Evolutionary conservation across 2,113 vertebrate species (phyloP).

Genomic region (Grus americana): DNA sequence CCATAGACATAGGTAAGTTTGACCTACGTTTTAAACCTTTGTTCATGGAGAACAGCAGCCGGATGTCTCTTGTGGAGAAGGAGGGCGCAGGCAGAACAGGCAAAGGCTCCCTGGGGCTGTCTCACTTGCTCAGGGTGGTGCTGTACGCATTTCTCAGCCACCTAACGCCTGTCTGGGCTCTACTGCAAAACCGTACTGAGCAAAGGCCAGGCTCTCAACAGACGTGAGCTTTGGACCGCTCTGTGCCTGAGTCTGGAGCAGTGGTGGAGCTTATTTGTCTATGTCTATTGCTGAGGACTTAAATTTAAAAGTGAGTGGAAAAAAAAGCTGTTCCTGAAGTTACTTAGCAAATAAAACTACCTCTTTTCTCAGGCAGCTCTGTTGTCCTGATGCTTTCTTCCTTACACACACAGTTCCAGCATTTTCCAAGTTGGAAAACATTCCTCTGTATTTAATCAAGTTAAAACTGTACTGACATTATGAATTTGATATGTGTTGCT

Average conservation of each 20-base stretch:
- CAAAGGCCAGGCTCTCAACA: neutral
- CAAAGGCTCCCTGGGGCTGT: neutral
- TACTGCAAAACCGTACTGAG: neutral
- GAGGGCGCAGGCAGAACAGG: neutral
- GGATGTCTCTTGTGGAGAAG: neutral
- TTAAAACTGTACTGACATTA: neutral
- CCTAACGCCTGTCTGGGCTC: neutral
- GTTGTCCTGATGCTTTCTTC: neutral
- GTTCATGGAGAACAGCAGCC: neutral
- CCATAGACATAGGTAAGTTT: conserved; percentile 71
- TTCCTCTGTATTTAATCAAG: neutral
- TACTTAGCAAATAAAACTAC: neutral
- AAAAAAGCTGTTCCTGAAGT: neutral
- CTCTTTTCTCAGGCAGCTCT: neutral
- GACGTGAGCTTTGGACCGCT: neutral
- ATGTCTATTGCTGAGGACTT: neutral
- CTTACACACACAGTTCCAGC: neutral
- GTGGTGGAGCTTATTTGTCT: neutral
- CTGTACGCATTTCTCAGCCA: neutral
- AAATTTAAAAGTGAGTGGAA: neutral
- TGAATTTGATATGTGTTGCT: neutral
- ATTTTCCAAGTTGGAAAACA: neutral
- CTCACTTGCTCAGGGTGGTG: neutral
- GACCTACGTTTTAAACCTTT: neutral
- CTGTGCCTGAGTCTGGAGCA: neutral